phyloP scores from a whole-genome alignment of 92 coral and sea anemone species.

The Nematostella vectensis region DNA sequence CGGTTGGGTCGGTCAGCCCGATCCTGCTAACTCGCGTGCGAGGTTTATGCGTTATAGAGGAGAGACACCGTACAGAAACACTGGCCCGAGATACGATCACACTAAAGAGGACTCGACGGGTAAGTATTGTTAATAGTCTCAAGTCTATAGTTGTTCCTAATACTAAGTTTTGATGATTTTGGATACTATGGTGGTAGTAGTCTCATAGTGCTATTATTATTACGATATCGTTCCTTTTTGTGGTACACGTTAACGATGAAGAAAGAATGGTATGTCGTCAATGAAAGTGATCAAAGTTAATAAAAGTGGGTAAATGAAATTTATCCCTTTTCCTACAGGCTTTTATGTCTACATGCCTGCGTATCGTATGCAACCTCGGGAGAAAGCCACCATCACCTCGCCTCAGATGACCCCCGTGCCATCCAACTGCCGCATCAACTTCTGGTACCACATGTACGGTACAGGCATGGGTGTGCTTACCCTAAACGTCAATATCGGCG shows the following conservation, averaged over 20 bases:
- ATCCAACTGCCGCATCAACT: constrained; percentile 63
- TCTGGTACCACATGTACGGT: constrained; percentile 89
- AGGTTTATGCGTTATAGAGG: constrained; percentile 39
- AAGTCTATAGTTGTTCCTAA: not conserved
- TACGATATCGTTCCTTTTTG: too few relatives aligned
- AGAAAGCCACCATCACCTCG: constrained; percentile 50
- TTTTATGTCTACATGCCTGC: constrained; percentile 77
- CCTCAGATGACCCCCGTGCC: constrained; percentile 37
- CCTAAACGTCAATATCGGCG: constrained; percentile 43
- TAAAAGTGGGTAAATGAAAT: too few relatives aligned
- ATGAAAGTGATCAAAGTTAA: too few relatives aligned
- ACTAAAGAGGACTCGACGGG: constrained; percentile 68
- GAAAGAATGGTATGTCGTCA: too few relatives aligned
- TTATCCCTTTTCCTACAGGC: too few relatives aligned
- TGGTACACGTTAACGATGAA: too few relatives aligned
- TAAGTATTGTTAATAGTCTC: constrained; percentile 12
- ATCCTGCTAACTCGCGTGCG: constrained; percentile 14
- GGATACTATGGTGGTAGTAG: too few relatives aligned
- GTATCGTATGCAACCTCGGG: constrained; percentile 26
- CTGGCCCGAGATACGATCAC: constrained; percentile 90
- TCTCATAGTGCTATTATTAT: too few relatives aligned
- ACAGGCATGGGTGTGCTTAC: constrained; percentile 58
- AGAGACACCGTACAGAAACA: constrained; percentile 74
- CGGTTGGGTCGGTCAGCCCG: constrained; percentile 37
- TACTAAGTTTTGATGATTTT: not conserved